Evolutionary conservation across 2,113 vertebrate genomes (phyloP).

Genomic region (Mobula birostris): DNA sequence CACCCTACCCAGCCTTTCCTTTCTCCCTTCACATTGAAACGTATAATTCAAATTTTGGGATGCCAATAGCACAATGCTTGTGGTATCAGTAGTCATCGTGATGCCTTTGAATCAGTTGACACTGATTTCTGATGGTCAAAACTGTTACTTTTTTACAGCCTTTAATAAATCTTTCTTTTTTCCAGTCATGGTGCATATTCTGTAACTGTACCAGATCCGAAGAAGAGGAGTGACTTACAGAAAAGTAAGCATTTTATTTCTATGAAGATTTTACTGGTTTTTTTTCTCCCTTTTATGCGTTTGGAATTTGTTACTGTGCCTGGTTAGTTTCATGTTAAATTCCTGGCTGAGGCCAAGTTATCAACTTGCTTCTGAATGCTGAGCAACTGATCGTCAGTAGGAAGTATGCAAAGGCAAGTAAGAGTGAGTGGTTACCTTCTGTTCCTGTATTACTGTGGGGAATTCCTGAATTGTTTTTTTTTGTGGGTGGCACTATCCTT

Average conservation of each 20-base stretch:
- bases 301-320: not conserved
- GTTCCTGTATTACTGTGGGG: not conserved
- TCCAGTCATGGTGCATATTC: conserved; percentile 29
- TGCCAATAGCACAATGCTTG: not conserved
- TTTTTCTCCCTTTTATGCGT: not conserved
- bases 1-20: no score
- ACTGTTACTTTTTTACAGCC: no score
- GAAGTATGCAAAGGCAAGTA: not conserved
- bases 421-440: not conserved
- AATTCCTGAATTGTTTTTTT: not conserved
- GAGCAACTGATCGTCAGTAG: not conserved
- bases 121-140: not conserved
- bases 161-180: not conserved
- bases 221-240: conserved; percentile 20
- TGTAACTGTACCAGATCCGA: conserved; percentile 32
- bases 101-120: not conserved
- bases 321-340: not conserved
- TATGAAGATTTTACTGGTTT: not conserved
- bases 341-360: not conserved
- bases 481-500: not conserved
- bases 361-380: not conserved
- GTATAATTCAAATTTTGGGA: not conserved
- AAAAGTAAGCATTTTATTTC: not conserved
- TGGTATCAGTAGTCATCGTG: not conserved
- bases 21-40: no score